Conservation (phyloP, 2,888 invertebrate genomes). For the Euplagia quadripunctaria region DNA sequence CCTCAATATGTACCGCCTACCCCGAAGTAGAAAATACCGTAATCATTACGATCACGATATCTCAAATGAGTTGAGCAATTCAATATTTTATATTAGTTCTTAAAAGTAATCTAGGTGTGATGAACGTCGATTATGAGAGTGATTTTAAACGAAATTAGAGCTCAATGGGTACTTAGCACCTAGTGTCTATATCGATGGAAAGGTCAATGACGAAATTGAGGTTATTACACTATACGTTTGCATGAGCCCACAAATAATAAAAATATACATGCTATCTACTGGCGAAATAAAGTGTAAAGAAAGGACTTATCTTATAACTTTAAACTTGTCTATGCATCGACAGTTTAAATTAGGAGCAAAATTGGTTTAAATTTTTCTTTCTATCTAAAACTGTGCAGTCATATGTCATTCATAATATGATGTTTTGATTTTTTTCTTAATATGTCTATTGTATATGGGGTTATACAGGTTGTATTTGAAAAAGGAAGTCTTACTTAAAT, state of each 20-base stretch:
- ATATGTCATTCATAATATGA: too few relatives aligned
- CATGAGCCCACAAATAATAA: background rate
- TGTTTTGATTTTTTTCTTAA: too few relatives aligned
- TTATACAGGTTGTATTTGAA: too few relatives aligned
- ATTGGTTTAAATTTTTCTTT: background rate
- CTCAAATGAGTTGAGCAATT: constrained; percentile 26
- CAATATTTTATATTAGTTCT: constrained; percentile 19
- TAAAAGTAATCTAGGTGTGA: constrained; percentile 14
- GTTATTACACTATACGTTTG: background rate
- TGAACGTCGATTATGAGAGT: constrained; percentile 16
- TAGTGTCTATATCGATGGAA: constrained; percentile 4
- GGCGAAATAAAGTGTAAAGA: background rate
- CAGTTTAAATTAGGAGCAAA: background rate
- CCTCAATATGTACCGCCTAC: constrained; percentile 35
- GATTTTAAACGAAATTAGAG: constrained; percentile 2
- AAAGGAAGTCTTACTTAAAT: too few relatives aligned
- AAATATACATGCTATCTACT: background rate
- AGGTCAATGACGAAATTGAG: constrained; percentile 12
- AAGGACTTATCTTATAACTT: background rate
- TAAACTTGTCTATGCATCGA: background rate
- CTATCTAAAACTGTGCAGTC: too few relatives aligned
- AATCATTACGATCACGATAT: constrained; percentile 38
- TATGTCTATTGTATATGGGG: too few relatives aligned
- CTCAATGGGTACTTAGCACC: background rate
- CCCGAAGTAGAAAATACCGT: constrained; percentile 40